Evolutionary conservation across 2,888 invertebrate genomes (phyloP).

Genomic region (Mythimna impura): DNA sequence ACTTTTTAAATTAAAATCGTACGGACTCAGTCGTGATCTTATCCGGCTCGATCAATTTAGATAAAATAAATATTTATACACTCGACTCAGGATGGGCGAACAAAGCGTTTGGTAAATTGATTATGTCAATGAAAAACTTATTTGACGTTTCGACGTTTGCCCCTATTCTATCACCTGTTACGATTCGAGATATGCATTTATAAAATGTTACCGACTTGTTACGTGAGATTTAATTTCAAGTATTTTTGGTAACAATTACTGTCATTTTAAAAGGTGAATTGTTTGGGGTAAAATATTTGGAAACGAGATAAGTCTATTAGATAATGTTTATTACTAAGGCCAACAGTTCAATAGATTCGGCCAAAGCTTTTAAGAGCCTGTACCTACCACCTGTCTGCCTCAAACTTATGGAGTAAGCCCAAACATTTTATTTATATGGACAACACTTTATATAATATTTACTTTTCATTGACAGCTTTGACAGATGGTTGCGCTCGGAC

Average conservation of each 20-base stretch:
- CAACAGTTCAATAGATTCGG: conserved; percentile 47
- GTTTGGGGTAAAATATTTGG: conserved; percentile 41
- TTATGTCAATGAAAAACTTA: conserved; percentile 84
- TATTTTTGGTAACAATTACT: conserved; percentile 28
- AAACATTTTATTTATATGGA: conserved; percentile 53
- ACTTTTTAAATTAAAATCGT: conserved; percentile 89
- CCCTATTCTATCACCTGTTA: conserved; percentile 82
- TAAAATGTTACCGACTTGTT: conserved; percentile 39
- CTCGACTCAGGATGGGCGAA: conserved; percentile 87
- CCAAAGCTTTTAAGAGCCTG: conserved; percentile 22
- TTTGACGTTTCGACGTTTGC: conserved; percentile 74
- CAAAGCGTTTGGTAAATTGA: conserved; percentile 89
- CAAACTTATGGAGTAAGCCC: conserved; percentile 46
- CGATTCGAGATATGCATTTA: conserved; percentile 76
- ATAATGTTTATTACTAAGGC: conserved; percentile 50
- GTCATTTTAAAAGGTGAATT: conserved; percentile 34
- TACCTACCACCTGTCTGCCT: conserved; percentile 59
- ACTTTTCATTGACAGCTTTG: conserved; percentile 62
- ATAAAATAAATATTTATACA: conserved; percentile 91
- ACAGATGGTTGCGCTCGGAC: conserved; percentile 53
- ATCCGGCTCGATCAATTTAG: conserved; percentile 90
- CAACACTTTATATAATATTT: conserved; percentile 59
- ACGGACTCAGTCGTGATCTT: conserved; percentile 87
- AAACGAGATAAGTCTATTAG: conserved; percentile 41
- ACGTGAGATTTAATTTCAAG: conserved; percentile 37